Evolutionary conservation across 2,888 invertebrate genomes (phyloP), one percentile per base, ranked within the genome.

Genomic region (Pristionchus arcanus): DNA sequence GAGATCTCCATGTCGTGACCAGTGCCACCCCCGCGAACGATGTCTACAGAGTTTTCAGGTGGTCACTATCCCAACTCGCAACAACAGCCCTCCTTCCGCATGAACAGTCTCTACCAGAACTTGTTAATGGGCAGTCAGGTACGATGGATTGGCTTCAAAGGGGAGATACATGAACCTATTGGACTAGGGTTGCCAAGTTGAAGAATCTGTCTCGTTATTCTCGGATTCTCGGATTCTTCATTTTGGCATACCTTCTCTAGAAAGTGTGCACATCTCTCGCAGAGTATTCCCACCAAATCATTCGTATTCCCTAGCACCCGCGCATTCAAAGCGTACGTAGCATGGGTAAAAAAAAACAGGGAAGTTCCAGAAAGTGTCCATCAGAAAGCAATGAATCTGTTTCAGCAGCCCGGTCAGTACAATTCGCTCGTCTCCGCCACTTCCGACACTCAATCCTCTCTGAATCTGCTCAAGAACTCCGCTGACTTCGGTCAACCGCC

Each of bases 41-140:
- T 81, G 49, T 16, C n/a, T 53, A 49, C 81, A 81, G 81, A 81
- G 49, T 53, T 81, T 28, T 81, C 81, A 81, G 81, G n/a, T 13
- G 42, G 42, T 21, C 49, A 21, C 31, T 34, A 31, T 4, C 31
- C 81, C n/a, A 53, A 49, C 85, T 87, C 74, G 21, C 19, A 87
- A 42, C 87, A 59, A 63, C 42, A 85, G 31, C 42, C 63, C 21
- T 55, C 90, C 87, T 53, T 84, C 90, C 86, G 53, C 89, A 86
- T 90, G n/a, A 90, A 90, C 66, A 91, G 90, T 25, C 90, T 92
- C 59, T 92, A 92, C 83, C 90, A 90, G 49, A 92, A 92, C 55
- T 83, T 91, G 37, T 92, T 92, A 90, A 90, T 92, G 28, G 90
- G 85, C n/a, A 91, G 90, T 87, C 90, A 88, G 87, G 74, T 74